A percentile compares a stretch with the other conserved stretches of the same genome.
Conservation (phyloP, 2,888 invertebrate genomes). For the Callyntrura sp. region DNA sequence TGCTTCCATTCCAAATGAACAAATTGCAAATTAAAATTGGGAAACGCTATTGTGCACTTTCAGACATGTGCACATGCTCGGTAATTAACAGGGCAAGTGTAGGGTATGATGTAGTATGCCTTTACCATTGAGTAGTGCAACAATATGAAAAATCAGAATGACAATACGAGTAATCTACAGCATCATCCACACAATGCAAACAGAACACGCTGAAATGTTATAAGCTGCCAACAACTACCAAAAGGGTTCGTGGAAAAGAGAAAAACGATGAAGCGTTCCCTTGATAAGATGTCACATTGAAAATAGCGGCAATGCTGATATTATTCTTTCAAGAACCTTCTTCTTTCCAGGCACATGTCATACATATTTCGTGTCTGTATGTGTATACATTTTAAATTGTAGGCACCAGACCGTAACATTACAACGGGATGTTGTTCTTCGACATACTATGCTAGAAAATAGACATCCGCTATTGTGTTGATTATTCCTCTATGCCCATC, state of each 20-base stretch:
- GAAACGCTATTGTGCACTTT: neutral
- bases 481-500: neutral
- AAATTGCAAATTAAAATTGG: slow-evolving; percentile 40
- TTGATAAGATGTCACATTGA: neutral
- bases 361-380: too few species aligned
- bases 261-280: neutral
- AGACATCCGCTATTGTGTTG: neutral
- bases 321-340: neutral
- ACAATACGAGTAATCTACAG: neutral
- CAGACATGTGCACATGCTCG: neutral
- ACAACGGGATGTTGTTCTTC: too few species aligned
- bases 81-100: too few species aligned
- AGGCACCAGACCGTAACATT: too few species aligned
- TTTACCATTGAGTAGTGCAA: neutral
- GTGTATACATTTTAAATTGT: too few species aligned
- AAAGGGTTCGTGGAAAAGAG: neutral
- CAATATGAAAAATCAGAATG: slow-evolving; percentile 20
- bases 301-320: neutral
- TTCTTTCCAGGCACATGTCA: neutral
- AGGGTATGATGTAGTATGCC: too few species aligned
- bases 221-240: neutral
- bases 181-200: neutral
- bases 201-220: neutral
- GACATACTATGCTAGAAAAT: neutral
- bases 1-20: slow-evolving; percentile 3